These are phyloP conservation scores for Agonopterix heracliana DNA, from an alignment of 2,888 invertebrate species.

Conservation along the genomic window DNA sequence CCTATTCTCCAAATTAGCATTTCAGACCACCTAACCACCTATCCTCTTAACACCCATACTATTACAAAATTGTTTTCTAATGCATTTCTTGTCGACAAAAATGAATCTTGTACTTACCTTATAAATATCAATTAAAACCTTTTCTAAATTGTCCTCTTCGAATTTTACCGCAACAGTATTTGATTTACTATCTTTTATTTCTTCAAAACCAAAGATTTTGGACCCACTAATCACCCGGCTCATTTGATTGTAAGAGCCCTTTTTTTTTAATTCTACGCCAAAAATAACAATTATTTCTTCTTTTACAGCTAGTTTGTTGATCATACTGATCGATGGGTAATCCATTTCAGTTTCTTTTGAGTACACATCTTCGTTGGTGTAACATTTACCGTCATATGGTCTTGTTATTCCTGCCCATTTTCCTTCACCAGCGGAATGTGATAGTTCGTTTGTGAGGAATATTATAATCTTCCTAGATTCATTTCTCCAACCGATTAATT, in stretches of 20 bases:
- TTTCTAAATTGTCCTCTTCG: slow-evolving; percentile 13
- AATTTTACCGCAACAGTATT: not conserved
- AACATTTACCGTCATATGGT: slow-evolving; percentile 84
- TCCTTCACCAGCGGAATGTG: slow-evolving; percentile 88
- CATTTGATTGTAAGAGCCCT: slow-evolving; percentile 26
- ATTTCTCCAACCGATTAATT: slow-evolving; percentile 86
- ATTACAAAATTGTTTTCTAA: no score
- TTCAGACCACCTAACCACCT: no score
- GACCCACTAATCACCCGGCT: slow-evolving; percentile 31
- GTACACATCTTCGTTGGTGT: slow-evolving; percentile 73
- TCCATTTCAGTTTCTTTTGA: slow-evolving; percentile 78
- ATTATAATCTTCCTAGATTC: slow-evolving; percentile 85
- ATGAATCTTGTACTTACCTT: slow-evolving; percentile 27
- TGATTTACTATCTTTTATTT: not conserved
- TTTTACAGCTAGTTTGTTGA: slow-evolving; percentile 62
- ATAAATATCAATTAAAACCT: slow-evolving; percentile 35
- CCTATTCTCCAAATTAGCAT: no score
- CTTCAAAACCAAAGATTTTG: slow-evolving; percentile 13
- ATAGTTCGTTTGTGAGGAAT: slow-evolving; percentile 85
- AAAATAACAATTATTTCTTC: slow-evolving; percentile 41
- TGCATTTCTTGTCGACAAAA: no score
- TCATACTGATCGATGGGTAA: slow-evolving; percentile 86
- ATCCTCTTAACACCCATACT: no score
- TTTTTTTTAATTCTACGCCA: slow-evolving; percentile 16
- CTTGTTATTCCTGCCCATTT: slow-evolving; percentile 80